phyloP scores from a whole-genome alignment of 2,888 invertebrate species.

The Apoda limacodes region DNA sequence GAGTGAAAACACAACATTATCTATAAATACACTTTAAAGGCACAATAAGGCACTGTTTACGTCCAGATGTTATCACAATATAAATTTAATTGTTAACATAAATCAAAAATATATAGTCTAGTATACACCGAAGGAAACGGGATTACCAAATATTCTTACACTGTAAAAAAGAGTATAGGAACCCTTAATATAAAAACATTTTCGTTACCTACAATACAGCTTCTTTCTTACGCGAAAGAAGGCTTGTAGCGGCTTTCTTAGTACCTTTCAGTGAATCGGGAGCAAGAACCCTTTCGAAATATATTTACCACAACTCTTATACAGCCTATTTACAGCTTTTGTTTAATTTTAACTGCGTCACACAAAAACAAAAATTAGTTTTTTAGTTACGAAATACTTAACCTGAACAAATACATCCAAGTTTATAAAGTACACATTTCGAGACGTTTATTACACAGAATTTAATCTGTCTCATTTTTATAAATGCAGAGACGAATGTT shows the following conservation, averaged over 20 bases:
- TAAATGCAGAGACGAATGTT: conserved; percentile 59
- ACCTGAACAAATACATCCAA: neutral
- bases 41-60: conserved; percentile 66
- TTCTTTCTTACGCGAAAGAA: conserved; percentile 52
- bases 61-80: conserved; percentile 64
- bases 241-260: conserved; percentile 38
- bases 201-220: conserved; percentile 37
- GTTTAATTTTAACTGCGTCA: conserved; percentile 15
- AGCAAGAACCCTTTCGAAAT: no score
- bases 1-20: no score
- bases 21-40: conserved; percentile 64
- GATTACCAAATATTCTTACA: no score
- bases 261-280: conserved; percentile 25
- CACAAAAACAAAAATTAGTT: conserved; percentile 5
- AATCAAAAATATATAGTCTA: conserved; percentile 24
- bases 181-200: conserved; percentile 33
- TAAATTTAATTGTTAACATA: conserved; percentile 25
- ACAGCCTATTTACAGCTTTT: no score
- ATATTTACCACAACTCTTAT: no score
- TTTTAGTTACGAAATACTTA: neutral
- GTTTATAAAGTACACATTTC: conserved; percentile 12
- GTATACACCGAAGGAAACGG: conserved; percentile 29
- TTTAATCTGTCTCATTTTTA: conserved; percentile 48
- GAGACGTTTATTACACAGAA: conserved; percentile 32
- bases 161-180: conserved; percentile 59